Conservation (phyloP, 1,140 invertebrate species). For the Aphis gossypii region DNA sequence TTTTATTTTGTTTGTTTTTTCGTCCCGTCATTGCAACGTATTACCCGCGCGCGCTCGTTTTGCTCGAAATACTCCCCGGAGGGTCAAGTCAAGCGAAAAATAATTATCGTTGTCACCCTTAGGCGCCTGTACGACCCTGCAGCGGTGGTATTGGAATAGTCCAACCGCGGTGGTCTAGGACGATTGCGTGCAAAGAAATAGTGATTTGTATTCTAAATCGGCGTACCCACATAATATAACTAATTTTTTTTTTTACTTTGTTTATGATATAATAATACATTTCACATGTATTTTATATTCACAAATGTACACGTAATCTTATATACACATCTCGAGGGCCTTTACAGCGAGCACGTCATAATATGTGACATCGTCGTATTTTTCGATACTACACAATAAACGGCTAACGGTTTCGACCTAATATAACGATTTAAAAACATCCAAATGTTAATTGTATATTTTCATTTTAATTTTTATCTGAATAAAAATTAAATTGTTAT, state of each 20-base stretch:
- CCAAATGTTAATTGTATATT: background rate
- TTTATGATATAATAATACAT: background rate
- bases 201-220: constrained; percentile 16
- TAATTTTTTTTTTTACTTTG: background rate
- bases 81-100: constrained; percentile 29
- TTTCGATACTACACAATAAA: background rate
- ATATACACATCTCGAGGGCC: background rate
- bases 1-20: constrained; percentile 32
- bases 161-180: background rate
- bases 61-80: constrained; percentile 5
- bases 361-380: background rate
- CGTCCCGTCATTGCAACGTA: background rate
- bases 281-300: background rate
- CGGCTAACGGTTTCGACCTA: background rate
- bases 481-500: background rate
- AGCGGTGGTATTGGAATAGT: background rate
- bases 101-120: constrained; percentile 42
- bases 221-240: background rate
- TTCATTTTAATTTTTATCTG: background rate
- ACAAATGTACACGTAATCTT: background rate
- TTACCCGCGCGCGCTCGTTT: background rate
- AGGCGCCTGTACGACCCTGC: background rate
- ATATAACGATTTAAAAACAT: background rate
- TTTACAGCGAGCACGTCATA: background rate
- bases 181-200: background rate